Evolutionary conservation across 2,888 invertebrate species (phyloP), one percentile per base, ranked within the genome.

Genomic region (Trichopoda pennipes): DNA sequence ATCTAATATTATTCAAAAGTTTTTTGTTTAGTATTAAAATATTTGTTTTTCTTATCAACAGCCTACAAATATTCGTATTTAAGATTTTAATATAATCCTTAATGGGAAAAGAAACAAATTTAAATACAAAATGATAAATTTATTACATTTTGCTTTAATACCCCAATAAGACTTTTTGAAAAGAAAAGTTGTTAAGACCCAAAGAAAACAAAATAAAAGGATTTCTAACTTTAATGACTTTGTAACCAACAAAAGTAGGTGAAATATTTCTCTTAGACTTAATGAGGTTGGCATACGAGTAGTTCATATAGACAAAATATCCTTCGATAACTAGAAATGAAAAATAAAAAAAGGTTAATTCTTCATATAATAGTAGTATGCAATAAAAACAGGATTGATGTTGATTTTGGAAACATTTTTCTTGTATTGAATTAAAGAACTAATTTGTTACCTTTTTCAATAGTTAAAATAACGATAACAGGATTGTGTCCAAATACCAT

Each of bases 141-240:
- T 38, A 70, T 77, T 55, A 77, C 69, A 56, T 58, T 64, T 70
- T 63, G 1, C 56, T 32, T 64, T 42, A 70, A 78, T 58, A 28
- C 9, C 56, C 14, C 49, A 55, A 78, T 64, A 70, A 64, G 32
- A 35, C n/a, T 42, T 47, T 77, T 77, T 47, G 28, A 70, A 78
- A 78, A 78, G 70, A 64, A 78, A 64, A 72, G 51, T 47, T 23
- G 55, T 70, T 55, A 44, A 55, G 55, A 28, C 49, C 42, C 7
- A 49, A 60, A 38, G 51, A n/a, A 58, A 35, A 64, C 19, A 49
- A 19, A 8, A 16, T 1, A 4, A 68, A 68, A 35, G 17, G 28
- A n/a, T 19, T 42, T 61, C 8, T 12, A 28, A 12, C 44, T 47
- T 44, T 47, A 61, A 44, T 28, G 44, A 17, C 28, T 66, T 38